Percentiles rank a stretch among this genome's conserved stretches.
Evolutionary conservation across 1,140 invertebrate genomes (phyloP).

Genomic region (Thaumetopoea pityocampa): DNA sequence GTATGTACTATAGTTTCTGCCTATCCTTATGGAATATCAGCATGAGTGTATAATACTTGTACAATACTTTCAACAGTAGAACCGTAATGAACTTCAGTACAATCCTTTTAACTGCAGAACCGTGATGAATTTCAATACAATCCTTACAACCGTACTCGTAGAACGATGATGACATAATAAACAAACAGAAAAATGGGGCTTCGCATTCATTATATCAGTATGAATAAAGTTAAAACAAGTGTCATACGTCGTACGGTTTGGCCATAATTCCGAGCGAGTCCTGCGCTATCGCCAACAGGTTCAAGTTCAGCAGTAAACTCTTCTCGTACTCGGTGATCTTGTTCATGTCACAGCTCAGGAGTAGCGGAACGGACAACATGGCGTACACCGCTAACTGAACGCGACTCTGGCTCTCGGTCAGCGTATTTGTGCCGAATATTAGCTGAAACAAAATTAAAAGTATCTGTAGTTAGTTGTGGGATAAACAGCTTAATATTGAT

Average conservation of each 20-base stretch:
- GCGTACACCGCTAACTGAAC: constrained; percentile 93
- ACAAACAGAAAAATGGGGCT: background rate
- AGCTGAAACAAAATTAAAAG: constrained; percentile 76
- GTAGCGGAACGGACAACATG: constrained; percentile 90
- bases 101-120: too few species aligned
- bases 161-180: too few species aligned
- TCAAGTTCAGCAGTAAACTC: constrained; percentile 85
- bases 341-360: constrained; percentile 91
- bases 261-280: constrained; percentile 84
- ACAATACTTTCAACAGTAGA: too few species aligned
- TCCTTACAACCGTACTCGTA: too few species aligned
- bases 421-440: constrained; percentile 90
- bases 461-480: background rate
- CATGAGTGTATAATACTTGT: too few species aligned
- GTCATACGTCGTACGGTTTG: constrained; percentile 39
- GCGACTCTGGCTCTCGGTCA: constrained; percentile 88
- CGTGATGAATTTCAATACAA: too few species aligned
- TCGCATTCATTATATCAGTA: background rate
- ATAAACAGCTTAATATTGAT: background rate
- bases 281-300: constrained; percentile 89
- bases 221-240: background rate
- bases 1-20: too few species aligned
- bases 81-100: too few species aligned
- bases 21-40: too few species aligned
- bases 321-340: constrained; percentile 83